Base-by-base conservation (phyloP, 2,797 vertebrate genomes). In the Pipistrellus pipistrellus region DNA sequence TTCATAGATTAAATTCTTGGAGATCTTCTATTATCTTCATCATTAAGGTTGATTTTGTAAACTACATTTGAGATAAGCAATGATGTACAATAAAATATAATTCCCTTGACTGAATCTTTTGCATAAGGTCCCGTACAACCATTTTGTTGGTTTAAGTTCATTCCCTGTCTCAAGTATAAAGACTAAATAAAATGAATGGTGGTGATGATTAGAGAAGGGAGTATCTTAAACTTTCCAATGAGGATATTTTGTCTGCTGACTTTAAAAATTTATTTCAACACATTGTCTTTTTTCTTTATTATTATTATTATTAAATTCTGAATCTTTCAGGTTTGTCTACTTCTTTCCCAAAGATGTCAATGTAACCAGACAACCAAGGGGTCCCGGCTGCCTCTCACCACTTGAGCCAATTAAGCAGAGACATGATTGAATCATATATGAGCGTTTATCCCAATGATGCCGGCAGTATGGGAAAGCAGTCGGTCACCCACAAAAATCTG, bases 211-310 rank as follows among this genome's bases (percentile, higher is more conserved):
- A 64, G 12, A 51, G 11, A 71, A 93, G 10, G 5, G 15, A 62
- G 20, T 51, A 85, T 11, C 44, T 78, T 80, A 88, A 72, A 57
- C 8, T 73, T 92, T 53, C 10, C 18, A 35, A 35, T 57, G 62
- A 71, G 15, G 17, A 32, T 90, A 32, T 77, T 77, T 81, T 90
- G 8, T 73, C 32, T 69, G 10, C 14, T 86, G 18, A 62, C 68
- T 64, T 77, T 69, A 41, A 85, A 77, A 72, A 72, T 78, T 76
- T 18, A 78, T 32, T 83, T 93, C 15, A 64, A 83, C 82, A 71
- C 11, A 30, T 27, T 84, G 2, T 90, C 10, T 90, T 41, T 41
- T 41, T 41, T 41, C 38, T 41, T 41, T 41, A 41, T 41, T 41
- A 41, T 41, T 38, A 38, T 38, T 41, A 41, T 41, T 41, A 41